A percentile compares a stretch with the other conserved stretches of the same genome.
phyloP scores from a whole-genome alignment of 2,888 invertebrate genomes.

The Nomada lathburiana region DNA sequence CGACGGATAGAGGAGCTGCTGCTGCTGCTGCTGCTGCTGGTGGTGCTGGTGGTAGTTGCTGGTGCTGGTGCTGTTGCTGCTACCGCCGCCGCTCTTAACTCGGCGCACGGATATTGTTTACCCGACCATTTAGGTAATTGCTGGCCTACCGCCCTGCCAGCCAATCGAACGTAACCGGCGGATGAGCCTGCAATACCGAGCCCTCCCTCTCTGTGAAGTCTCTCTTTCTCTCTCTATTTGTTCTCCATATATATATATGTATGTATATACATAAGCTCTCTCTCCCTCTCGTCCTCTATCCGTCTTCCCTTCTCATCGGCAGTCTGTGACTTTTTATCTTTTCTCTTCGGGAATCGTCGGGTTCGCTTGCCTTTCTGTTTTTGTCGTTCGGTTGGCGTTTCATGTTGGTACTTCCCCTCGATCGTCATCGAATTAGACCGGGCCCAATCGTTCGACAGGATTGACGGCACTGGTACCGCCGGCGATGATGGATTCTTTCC shows the following conservation, averaged over 20 bases:
- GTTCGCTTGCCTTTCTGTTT: constrained; percentile 13
- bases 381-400: constrained; percentile 30
- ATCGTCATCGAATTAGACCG: constrained; percentile 70
- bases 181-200: constrained; percentile 78
- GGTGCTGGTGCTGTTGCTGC: constrained; percentile 47
- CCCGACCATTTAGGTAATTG: constrained; percentile 84
- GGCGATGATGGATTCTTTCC: constrained; percentile 68
- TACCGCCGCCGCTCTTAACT: constrained; percentile 79
- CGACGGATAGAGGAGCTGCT: constrained; percentile 46
- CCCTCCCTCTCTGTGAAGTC: constrained; percentile 57
- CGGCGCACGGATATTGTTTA: constrained; percentile 83
- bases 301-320: constrained; percentile 16
- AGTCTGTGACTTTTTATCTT: constrained; percentile 32
- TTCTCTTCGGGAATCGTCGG: constrained; percentile 11
- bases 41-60: constrained; percentile 19
- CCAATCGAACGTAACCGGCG: constrained; percentile 80
- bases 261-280: neutral
- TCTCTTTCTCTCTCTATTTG: constrained; percentile 48
- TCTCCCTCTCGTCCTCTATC: constrained; percentile 26
- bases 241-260: constrained; percentile 6
- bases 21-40: constrained; percentile 35
- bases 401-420: constrained; percentile 35
- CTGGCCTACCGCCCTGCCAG: constrained; percentile 81
- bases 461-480: constrained; percentile 54
- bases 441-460: constrained; percentile 63